Evolutionary conservation across 2,888 invertebrate genomes (phyloP), one percentile per base, ranked within the genome.

Genomic region (Clostera curtula): DNA sequence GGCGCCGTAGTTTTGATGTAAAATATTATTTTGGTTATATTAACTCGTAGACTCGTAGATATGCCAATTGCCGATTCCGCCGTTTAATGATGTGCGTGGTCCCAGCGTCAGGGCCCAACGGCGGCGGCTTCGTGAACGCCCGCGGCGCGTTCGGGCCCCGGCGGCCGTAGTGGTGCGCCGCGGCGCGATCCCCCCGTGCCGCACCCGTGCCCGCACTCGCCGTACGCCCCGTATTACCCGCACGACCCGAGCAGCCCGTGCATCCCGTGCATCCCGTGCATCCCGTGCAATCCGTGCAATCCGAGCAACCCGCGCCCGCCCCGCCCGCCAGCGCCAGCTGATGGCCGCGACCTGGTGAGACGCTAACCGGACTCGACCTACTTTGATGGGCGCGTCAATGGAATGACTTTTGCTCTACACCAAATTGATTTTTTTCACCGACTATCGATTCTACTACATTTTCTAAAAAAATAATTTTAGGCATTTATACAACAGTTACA

Each of bases 91-190:
- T 19, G 23, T 12, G 19, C 25, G 25, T 27, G 15, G 11, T 19
- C 27, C 24, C 40, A 43, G 56, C 46, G 37, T 36, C 40, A 28
- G 46, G 51, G 20, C 51, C 44, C 31, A 43, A 38, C 41, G 45
- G 44, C 31, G 41, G 45, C 34, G 48, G 46, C 21, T 64, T 56
- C 54, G 31, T 56, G 46, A 33, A 49, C 46, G 26, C 43, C 46
- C 55, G 60, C 43, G 36, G 58, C 41, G 49, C 49, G 42, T 52
- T 53, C 47, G 48, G 47, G 37, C 57, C 61, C 36, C 73, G 76
- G 40, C 70, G 76, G 25, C 58, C 72, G 50, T 76, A 76, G 77
- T 51, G 66, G 24, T 35, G 51, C 57, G 59, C 61, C 58, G 68
- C 73, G 75, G 68, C 65, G 63, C 44, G 35, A 41, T 18, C 34